Evolutionary conservation across 2,888 invertebrate genomes (phyloP).

Genomic region (Unio delphinus): DNA sequence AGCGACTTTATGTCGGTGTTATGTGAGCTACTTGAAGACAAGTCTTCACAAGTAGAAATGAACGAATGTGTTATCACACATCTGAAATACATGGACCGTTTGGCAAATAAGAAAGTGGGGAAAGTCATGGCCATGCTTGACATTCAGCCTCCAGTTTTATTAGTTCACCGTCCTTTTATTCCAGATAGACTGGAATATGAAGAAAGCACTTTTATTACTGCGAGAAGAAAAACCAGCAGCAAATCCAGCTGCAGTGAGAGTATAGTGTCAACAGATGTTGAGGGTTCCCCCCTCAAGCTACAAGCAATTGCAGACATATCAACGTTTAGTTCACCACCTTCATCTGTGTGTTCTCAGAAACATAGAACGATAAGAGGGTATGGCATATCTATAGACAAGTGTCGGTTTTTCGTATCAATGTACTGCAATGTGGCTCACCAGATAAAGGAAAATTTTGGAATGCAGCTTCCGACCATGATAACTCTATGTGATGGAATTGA

Average conservation of each 20-base stretch:
- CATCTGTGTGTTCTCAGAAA: conserved; percentile 1
- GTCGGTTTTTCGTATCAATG: neutral
- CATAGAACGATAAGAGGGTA: too few relatives aligned
- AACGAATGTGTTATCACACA: too few relatives aligned
- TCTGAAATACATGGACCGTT: too few relatives aligned
- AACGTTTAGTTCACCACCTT: conserved; percentile 16
- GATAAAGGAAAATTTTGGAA: too few relatives aligned
- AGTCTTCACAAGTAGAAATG: neutral
- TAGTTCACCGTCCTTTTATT: too few relatives aligned
- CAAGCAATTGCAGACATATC: conserved; percentile 49
- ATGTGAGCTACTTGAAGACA: neutral
- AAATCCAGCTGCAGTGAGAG: conserved; percentile 9
- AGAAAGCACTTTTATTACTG: conserved; percentile 8
- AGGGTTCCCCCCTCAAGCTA: conserved; percentile 48
- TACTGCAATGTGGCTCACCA: too few relatives aligned
- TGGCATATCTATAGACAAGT: too few relatives aligned
- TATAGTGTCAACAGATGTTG: conserved; percentile 20
- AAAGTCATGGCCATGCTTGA: too few relatives aligned
- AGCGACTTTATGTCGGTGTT: conserved; percentile 3
- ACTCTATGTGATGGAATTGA: conserved; percentile 46
- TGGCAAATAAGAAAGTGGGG: too few relatives aligned
- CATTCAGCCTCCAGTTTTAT: too few relatives aligned
- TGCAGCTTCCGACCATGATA: conserved; percentile 25
- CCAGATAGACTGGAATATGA: too few relatives aligned
- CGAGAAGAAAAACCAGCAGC: conserved; percentile 15